Percentiles rank a stretch among this genome's conserved stretches.
phyloP scores from a whole-genome alignment of 2,888 invertebrate genomes.

The Plagodis pulveraria region DNA sequence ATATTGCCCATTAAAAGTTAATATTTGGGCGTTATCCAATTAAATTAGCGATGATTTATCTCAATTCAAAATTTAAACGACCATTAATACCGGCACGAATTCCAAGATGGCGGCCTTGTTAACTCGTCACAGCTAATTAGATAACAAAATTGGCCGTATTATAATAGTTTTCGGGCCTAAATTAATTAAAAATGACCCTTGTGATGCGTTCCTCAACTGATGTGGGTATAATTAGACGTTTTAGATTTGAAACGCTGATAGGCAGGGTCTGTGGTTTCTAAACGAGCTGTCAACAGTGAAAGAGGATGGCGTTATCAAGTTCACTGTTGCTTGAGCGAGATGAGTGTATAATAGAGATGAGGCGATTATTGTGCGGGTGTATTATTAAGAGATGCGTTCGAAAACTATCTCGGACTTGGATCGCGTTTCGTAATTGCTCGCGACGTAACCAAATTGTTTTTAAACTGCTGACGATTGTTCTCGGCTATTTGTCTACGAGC shows the following conservation, averaged over 20 bases:
- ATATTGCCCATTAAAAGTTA: constrained; percentile 24
- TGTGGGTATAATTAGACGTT: constrained; percentile 84
- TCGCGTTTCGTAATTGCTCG: constrained; percentile 80
- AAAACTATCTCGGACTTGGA: constrained; percentile 69
- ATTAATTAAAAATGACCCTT: constrained; percentile 82
- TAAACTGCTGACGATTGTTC: constrained; percentile 80
- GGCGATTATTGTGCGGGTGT: constrained; percentile 70
- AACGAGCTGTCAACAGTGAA: constrained; percentile 74
- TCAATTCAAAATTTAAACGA: constrained; percentile 60
- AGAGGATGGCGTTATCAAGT: constrained; percentile 46
- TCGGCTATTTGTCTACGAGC: constrained; percentile 81
- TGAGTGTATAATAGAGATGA: constrained; percentile 57
- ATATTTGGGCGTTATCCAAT: constrained; percentile 40
- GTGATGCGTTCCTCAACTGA: constrained; percentile 76
- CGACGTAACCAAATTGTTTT: constrained; percentile 80
- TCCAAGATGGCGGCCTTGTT: constrained; percentile 77
- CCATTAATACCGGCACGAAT: constrained; percentile 62
- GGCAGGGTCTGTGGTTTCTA: constrained; percentile 63
- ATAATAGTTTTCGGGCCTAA: constrained; percentile 81
- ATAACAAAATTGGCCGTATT: constrained; percentile 81
- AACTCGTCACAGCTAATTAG: constrained; percentile 79
- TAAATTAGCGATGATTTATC: constrained; percentile 63
- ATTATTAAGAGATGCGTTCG: constrained; percentile 81
- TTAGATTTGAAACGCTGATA: constrained; percentile 79
- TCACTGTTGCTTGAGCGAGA: constrained; percentile 46